These are phyloP conservation scores for Cyrtonyx montezumae DNA, from an alignment of 2,113 vertebrate species.

Conservation along the genomic window DNA sequence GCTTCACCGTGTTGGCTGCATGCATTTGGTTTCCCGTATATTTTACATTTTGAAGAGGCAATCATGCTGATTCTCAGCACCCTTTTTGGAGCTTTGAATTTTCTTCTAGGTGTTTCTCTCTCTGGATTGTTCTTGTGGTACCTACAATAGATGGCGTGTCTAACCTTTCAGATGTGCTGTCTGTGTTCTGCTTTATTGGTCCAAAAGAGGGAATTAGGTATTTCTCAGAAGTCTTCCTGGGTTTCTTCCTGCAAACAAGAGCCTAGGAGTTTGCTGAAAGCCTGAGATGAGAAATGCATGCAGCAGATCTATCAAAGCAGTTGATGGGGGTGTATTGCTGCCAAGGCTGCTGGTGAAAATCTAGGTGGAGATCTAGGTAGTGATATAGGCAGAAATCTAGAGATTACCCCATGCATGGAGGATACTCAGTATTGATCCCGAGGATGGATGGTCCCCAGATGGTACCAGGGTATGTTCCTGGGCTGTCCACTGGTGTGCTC, in stretches of 20 bases:
- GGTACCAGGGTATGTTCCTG: neutral
- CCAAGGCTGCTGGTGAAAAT: neutral
- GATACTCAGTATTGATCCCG: neutral
- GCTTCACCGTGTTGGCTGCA: conserved; percentile 33
- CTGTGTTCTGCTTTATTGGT: neutral
- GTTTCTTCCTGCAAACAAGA: neutral
- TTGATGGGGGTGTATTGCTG: neutral
- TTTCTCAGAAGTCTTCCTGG: neutral
- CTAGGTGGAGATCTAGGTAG: neutral
- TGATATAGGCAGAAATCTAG: neutral
- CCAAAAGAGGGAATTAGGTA: neutral
- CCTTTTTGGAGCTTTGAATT: neutral
- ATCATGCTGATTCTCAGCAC: neutral
- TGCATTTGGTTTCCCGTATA: neutral
- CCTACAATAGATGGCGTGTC: neutral
- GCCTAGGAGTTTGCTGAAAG: neutral
- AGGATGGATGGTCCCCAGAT: neutral
- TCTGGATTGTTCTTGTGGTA: neutral
- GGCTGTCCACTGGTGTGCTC: neutral
- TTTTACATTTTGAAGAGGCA: neutral
- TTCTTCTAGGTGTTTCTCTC: neutral
- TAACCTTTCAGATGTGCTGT: neutral
- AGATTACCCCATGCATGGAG: neutral
- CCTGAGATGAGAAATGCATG: neutral
- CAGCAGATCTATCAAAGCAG: neutral